Evolutionary conservation across 2,888 invertebrate species (phyloP).

Genomic region (Lepidocyrtinus sp.): DNA sequence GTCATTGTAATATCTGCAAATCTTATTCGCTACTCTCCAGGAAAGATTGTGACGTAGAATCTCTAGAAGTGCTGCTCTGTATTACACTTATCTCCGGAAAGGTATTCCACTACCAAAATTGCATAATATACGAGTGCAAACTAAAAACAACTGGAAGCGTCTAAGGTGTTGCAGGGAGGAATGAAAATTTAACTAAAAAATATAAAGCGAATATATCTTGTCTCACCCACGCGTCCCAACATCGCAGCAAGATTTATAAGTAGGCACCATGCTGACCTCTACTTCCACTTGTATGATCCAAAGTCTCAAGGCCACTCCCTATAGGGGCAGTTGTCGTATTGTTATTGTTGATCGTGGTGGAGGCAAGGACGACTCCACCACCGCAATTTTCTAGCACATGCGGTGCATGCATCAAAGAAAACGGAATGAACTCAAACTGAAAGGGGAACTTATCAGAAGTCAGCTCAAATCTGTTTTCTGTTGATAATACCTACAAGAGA

Average conservation of each 20-base stretch:
- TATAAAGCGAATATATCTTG: neutral
- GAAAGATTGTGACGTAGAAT: too few species aligned
- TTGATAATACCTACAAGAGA: conserved; percentile 54
- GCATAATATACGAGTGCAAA: too few species aligned
- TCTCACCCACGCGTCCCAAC: neutral
- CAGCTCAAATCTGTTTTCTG: conserved; percentile 58
- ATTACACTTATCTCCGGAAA: too few species aligned
- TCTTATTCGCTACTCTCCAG: too few species aligned
- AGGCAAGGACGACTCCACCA: neutral
- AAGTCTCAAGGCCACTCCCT: conserved; percentile 1
- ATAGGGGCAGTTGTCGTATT: neutral
- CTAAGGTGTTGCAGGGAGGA: too few species aligned
- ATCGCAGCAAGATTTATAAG: neutral
- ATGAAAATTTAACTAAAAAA: neutral
- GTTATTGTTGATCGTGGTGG: conserved; percentile 11
- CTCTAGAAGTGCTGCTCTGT: too few species aligned
- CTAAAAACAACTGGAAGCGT: too few species aligned
- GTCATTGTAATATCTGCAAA: too few species aligned
- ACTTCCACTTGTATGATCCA: neutral
- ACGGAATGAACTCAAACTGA: conserved; percentile 54
- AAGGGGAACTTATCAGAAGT: conserved; percentile 50
- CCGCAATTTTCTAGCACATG: conserved; percentile 40
- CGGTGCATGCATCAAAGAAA: conserved; percentile 57
- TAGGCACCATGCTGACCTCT: neutral
- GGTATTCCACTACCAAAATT: too few species aligned